These are phyloP conservation scores for Conomelus anceps DNA, from an alignment of 2,888 invertebrate species.

Conservation along the genomic window DNA sequence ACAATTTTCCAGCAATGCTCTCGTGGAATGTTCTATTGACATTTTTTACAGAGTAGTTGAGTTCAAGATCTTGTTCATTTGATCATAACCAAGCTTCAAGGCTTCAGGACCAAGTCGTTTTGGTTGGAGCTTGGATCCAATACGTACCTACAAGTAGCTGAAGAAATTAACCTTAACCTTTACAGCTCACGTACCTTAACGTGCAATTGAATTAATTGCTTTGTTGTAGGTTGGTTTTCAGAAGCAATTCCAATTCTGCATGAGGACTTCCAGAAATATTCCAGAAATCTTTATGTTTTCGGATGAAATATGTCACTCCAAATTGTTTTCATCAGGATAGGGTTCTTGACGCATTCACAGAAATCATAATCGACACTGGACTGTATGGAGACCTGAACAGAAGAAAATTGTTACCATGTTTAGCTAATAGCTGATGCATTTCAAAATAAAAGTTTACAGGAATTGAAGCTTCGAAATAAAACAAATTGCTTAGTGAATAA, in stretches of 20 bases:
- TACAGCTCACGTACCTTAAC: neutral
- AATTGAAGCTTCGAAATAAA: too few relatives aligned
- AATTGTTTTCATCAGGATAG: neutral
- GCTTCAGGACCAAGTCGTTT: neutral
- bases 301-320: neutral
- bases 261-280: too few relatives aligned
- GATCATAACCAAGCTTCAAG: neutral
- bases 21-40: too few relatives aligned
- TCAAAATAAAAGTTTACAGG: too few relatives aligned
- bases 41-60: too few relatives aligned
- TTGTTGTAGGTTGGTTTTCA: neutral
- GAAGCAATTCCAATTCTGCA: neutral
- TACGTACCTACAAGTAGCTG: neutral
- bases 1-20: too few relatives aligned
- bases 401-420: neutral
- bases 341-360: too few relatives aligned
- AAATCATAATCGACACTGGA: neutral
- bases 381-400: neutral
- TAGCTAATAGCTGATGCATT: too few relatives aligned
- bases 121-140: neutral
- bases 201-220: neutral
- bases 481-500: too few relatives aligned
- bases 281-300: neutral
- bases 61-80: neutral
- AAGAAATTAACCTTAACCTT: neutral